phyloP scores from a whole-genome alignment of 2,113 vertebrate genomes.

The Bubo blakistoni region DNA sequence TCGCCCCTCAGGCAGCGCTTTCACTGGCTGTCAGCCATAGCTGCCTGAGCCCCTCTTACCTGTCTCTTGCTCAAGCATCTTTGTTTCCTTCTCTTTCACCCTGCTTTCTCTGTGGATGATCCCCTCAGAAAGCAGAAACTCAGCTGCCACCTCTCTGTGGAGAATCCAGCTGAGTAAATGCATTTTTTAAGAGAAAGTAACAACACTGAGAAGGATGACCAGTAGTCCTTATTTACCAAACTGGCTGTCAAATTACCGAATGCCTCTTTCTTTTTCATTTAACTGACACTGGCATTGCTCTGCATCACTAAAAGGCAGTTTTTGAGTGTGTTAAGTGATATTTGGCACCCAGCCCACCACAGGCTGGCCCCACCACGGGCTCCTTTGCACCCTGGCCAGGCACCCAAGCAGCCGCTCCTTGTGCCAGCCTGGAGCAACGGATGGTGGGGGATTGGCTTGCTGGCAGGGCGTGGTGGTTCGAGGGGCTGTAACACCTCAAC shows the following conservation, averaged over 20 bases:
- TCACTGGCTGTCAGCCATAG: background rate
- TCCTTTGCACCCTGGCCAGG: background rate
- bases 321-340: background rate
- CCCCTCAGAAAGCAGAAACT: background rate
- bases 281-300: background rate
- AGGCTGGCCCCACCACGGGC: background rate
- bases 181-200: no score
- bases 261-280: background rate
- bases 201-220: background rate
- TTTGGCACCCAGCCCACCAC: background rate
- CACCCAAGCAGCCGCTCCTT: fast-evolving
- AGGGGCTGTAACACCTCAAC: background rate
- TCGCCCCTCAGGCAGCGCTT: background rate
- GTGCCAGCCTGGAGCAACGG: background rate
- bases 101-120: background rate
- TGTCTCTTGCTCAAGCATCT: background rate
- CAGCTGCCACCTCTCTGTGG: background rate
- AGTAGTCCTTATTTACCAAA: background rate
- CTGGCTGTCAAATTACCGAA: background rate
- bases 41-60: background rate
- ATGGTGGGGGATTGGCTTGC: no score
- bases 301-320: background rate
- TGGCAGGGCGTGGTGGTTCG: background rate
- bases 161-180: background rate
- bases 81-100: background rate